These are phyloP conservation scores for Recurvirostra avosetta DNA, from an alignment of 2,113 vertebrate species.

Conservation along the genomic window DNA sequence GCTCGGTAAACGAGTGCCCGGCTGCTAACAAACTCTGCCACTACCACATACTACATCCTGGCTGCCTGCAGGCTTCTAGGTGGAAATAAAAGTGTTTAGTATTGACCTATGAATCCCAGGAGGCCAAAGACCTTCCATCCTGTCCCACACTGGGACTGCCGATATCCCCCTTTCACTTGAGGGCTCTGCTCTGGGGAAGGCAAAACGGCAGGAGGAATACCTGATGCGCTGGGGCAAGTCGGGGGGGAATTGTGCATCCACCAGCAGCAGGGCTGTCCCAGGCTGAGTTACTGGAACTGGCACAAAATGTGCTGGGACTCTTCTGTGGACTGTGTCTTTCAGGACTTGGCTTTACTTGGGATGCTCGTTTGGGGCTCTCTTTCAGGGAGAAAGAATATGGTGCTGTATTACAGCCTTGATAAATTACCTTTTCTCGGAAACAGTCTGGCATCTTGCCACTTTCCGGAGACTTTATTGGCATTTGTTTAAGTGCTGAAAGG, in stretches of 20 bases:
- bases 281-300: not conserved
- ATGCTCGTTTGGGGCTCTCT: not conserved
- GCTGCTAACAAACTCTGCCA: not conserved
- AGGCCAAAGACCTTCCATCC: accelerated
- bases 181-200: not conserved
- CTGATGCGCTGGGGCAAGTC: not conserved
- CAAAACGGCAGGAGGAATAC: not conserved
- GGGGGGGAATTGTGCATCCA: accelerated
- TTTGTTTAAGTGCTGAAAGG: not conserved
- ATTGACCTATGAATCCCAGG: not conserved
- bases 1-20: not conserved
- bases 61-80: accelerated
- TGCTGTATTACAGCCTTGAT: accelerated
- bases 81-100: not conserved
- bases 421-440: accelerated
- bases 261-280: not conserved
- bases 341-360: not conserved
- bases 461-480: not conserved
- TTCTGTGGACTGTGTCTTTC: accelerated
- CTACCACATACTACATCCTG: accelerated
- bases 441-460: accelerated
- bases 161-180: not conserved
- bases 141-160: accelerated
- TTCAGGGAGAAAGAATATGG: not conserved
- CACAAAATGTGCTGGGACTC: not conserved